A percentile compares a stretch with the other conserved stretches of the same genome.
These are phyloP conservation scores for Trichopria drosophilae DNA, from an alignment of 2,888 invertebrate genomes.

Conservation along the genomic window DNA sequence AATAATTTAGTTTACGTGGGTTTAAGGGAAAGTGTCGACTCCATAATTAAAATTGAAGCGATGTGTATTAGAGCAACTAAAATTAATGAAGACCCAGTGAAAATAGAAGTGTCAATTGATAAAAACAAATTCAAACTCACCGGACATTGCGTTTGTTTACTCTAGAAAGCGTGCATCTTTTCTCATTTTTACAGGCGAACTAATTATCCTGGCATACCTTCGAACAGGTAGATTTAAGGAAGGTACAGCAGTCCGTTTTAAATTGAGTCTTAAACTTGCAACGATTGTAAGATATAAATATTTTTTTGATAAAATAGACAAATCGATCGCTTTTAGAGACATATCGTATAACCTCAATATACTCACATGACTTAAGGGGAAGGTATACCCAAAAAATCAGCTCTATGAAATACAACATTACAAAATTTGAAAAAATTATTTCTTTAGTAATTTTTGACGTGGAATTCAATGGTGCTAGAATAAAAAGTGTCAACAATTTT, in stretches of 20 bases:
- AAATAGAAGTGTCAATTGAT: neutral
- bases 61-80: neutral
- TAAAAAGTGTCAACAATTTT: no score
- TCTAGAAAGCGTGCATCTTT: neutral
- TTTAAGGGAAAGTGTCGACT: neutral
- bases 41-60: neutral
- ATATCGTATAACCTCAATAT: no score
- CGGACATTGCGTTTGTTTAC: neutral
- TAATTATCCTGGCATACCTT: neutral
- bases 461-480: no score
- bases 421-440: no score
- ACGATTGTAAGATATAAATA: neutral
- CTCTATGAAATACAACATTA: no score
- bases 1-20: constrained; percentile 2
- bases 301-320: neutral
- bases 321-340: no score
- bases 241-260: constrained; percentile 3
- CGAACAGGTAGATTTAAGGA: neutral
- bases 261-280: neutral
- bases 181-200: constrained; percentile 3
- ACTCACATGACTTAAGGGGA: no score
- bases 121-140: no score
- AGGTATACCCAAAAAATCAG: no score
- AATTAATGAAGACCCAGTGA: constrained; percentile 7
- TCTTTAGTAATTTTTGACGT: no score